Evolutionary conservation across 2,113 vertebrate species (phyloP).

Genomic region (Prolemur simus): DNA sequence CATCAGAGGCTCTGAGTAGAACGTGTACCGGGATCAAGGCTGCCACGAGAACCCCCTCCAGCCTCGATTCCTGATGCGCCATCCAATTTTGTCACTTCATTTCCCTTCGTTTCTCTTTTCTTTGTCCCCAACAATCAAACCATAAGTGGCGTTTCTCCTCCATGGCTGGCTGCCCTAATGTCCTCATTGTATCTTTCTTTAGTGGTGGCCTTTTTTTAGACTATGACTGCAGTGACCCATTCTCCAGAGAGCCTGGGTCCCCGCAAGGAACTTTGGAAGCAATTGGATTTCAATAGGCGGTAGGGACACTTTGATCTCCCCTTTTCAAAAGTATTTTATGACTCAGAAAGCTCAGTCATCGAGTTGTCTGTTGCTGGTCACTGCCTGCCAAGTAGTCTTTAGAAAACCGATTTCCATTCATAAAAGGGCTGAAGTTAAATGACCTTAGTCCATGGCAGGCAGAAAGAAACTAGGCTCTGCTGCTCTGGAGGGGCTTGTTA

Average conservation of each 20-base stretch:
- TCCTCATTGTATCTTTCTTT: conserved; percentile 91
- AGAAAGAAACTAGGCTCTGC: conserved; percentile 70
- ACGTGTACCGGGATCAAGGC: conserved; percentile 75
- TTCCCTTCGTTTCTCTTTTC: conserved; percentile 86
- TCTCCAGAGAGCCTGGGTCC: conserved; percentile 87
- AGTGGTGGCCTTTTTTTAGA: conserved; percentile 87
- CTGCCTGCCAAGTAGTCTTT: conserved; percentile 76
- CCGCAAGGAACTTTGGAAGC: conserved; percentile 88
- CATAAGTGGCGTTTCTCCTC: conserved; percentile 88
- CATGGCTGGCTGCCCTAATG: conserved; percentile 91
- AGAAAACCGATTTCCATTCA: conserved; percentile 69
- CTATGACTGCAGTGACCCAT: conserved; percentile 88
- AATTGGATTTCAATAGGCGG: conserved; percentile 89
- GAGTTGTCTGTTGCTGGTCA: conserved; percentile 78
- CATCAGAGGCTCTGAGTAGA: conserved; percentile 66
- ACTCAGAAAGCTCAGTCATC: conserved; percentile 81
- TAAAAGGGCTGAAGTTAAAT: conserved; percentile 79
- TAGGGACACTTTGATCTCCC: conserved; percentile 90
- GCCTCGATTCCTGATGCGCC: conserved; percentile 67
- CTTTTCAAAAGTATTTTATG: conserved; percentile 78
- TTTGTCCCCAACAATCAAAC: conserved; percentile 92
- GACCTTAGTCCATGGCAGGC: conserved; percentile 75
- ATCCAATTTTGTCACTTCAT: conserved; percentile 86
- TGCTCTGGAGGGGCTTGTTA: conserved; percentile 61
- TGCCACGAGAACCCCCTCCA: conserved; percentile 70